These are phyloP conservation scores for Odontamblyopus rebecca DNA, from an alignment of 2,797 vertebrate species.

Conservation along the genomic window DNA sequence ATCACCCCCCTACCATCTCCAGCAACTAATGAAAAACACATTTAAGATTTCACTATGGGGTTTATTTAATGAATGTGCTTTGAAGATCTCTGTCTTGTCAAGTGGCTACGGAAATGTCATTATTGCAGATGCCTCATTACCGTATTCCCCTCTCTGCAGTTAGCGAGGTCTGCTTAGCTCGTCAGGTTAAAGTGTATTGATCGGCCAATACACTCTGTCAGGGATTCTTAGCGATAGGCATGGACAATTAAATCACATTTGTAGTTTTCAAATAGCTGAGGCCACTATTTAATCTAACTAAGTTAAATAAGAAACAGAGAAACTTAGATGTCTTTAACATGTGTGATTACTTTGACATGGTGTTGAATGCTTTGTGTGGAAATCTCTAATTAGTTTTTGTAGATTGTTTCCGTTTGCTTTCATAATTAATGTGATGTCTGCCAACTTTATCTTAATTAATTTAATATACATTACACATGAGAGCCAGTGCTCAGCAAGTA, in stretches of 20 bases:
- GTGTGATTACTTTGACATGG: neutral
- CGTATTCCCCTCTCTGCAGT: conserved; percentile 6
- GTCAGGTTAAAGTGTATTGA: conserved; percentile 56
- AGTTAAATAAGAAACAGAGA: neutral
- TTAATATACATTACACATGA: too few species aligned
- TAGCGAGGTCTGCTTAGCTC: conserved; percentile 21
- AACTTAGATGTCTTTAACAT: neutral
- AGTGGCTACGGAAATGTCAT: conserved; percentile 10
- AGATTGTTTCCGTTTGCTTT: neutral
- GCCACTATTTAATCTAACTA: neutral
- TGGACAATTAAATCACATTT: neutral
- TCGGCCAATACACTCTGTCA: conserved; percentile 45
- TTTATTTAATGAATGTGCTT: neutral
- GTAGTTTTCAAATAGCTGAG: neutral
- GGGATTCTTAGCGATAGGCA: conserved; percentile 21
- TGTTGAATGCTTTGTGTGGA: neutral
- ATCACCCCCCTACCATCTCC: conserved; percentile 48
- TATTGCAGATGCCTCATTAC: conserved; percentile 6
- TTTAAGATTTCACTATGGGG: neutral
- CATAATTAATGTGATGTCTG: neutral
- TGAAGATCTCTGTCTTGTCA: conserved; percentile 21
- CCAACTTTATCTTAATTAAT: neutral
- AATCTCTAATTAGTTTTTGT: neutral
- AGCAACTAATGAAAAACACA: conserved; percentile 56
- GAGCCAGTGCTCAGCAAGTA: too few species aligned